Evolutionary conservation across 2,113 vertebrate species (phyloP).

Genomic region (Myrmecophaga tridactyla): DNA sequence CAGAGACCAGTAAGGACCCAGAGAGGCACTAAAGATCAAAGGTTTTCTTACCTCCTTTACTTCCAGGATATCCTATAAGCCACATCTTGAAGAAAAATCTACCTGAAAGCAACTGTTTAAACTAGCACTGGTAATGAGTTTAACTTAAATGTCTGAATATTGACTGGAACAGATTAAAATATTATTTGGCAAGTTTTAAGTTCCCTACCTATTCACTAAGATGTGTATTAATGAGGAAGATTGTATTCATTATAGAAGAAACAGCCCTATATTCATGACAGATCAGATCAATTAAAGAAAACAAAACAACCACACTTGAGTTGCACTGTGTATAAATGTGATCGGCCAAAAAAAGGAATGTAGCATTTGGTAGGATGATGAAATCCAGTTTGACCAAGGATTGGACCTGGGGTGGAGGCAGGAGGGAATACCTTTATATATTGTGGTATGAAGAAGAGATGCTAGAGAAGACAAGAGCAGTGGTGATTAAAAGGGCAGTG

Average conservation of each 20-base stretch:
- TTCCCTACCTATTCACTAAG: background rate
- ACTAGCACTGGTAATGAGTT: background rate
- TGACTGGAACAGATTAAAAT: background rate
- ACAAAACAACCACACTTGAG: background rate
- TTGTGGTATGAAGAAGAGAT: background rate
- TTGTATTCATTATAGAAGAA: background rate
- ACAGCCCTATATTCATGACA: background rate
- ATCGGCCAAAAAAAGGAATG: background rate
- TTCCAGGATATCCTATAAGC: background rate
- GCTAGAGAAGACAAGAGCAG: background rate
- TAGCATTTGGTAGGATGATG: background rate
- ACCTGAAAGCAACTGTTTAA: background rate
- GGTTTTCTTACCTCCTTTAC: background rate
- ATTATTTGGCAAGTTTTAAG: background rate
- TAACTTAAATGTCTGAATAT: background rate
- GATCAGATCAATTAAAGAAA: background rate
- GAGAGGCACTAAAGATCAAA: background rate
- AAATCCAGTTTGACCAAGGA: background rate
- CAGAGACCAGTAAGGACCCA: background rate
- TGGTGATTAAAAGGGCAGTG: background rate
- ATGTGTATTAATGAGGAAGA: background rate
- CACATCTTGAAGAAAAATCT: background rate
- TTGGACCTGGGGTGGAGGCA: background rate
- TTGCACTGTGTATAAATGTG: background rate
- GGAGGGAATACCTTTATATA: background rate